Base-by-base conservation (phyloP, 2,888 invertebrate genomes). In the Microplitis deprimator region DNA sequence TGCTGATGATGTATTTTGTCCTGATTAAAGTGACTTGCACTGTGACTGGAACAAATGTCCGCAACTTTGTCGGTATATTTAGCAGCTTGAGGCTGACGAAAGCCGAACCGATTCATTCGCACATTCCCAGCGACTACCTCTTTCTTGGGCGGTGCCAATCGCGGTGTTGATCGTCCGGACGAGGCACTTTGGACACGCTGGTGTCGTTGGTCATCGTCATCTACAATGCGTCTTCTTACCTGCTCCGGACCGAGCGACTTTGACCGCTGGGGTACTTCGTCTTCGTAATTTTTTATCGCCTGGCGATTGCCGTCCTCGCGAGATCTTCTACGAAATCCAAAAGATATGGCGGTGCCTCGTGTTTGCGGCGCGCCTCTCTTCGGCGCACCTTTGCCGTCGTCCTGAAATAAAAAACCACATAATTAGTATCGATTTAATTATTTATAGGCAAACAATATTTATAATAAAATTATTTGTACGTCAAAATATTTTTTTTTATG, bases 321-420 rank as follows among this genome's bases (percentile, higher is more conserved):
- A 64, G 65, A 92, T 92, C 76, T 94, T 78, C 94, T 92, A 72
- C 95, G 94, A 90, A 96, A 96, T 69, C 96, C 96, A 89, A 96
- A 96, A 65, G 96, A 96, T 87, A 95, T 96, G 77, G 96, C 94
- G 80, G 95, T 94, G 72, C 96, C 96, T 81, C 93, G 92, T 79
- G 92, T 93, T 76, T 91, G 91, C 84, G 92, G 91, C 78, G 89
- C 81, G 78, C 86, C 91, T 81, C 92, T 91, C 85, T 92, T 93
- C 87, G 91, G 91, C 83, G 92, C 91, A 85, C 92, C 92, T 87
- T 92, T 93, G 89, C 92, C 92, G 88, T 93, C 93, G 89, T 92
- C 92, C 91, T 94, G 92, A 86, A 87, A 85, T 73, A 81, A 29
- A 50, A 10, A 6, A 29, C 4, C n/a, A 16, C 62, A 62, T 5